Evolutionary conservation across 2,888 invertebrate genomes (phyloP).

Genomic region (Cataglyphis livida): DNA sequence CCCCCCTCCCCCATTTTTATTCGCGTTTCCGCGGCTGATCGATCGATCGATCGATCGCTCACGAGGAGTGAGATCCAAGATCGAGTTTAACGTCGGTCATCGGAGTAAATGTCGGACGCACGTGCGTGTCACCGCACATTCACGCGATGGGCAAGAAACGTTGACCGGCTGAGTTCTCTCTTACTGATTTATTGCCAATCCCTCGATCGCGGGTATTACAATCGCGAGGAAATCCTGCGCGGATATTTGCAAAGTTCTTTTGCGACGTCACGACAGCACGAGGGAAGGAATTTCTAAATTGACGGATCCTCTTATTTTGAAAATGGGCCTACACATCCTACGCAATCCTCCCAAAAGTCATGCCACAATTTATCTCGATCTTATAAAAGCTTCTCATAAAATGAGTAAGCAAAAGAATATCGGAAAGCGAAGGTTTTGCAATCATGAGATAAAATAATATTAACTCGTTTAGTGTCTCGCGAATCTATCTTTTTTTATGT

Average conservation of each 20-base stretch:
- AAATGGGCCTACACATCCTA: slow-evolving; percentile 35
- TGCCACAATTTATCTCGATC: not conserved
- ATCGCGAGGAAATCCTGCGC: slow-evolving; percentile 27
- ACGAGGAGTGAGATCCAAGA: slow-evolving; percentile 35
- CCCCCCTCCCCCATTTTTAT: slow-evolving; percentile 9
- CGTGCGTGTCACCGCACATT: slow-evolving; percentile 48
- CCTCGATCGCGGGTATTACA: slow-evolving; percentile 28
- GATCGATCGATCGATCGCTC: slow-evolving; percentile 32
- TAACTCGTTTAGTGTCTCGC: not conserved
- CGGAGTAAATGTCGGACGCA: slow-evolving; percentile 69
- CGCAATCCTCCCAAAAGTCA: not conserved
- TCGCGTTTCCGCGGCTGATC: slow-evolving; percentile 16
- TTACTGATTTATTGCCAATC: slow-evolving; percentile 70
- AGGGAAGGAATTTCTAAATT: slow-evolving; percentile 30
- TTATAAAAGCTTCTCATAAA: not conserved
- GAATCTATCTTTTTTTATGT: not conserved
- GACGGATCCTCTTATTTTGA: slow-evolving; percentile 40
- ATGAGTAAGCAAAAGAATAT: slow-evolving; percentile 5
- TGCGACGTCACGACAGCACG: slow-evolving; percentile 6
- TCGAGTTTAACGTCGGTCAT: slow-evolving; percentile 55
- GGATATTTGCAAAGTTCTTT: slow-evolving; percentile 47
- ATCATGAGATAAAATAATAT: not conserved
- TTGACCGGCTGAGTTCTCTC: slow-evolving; percentile 39
- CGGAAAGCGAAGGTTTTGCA: slow-evolving; percentile 1
- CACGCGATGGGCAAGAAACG: slow-evolving; percentile 62